A percentile compares a stretch with the other conserved stretches of the same genome.
These are phyloP conservation scores for Oncorhynchus gorbuscha DNA, from an alignment of 2,113 vertebrate genomes.

Conservation along the genomic window DNA sequence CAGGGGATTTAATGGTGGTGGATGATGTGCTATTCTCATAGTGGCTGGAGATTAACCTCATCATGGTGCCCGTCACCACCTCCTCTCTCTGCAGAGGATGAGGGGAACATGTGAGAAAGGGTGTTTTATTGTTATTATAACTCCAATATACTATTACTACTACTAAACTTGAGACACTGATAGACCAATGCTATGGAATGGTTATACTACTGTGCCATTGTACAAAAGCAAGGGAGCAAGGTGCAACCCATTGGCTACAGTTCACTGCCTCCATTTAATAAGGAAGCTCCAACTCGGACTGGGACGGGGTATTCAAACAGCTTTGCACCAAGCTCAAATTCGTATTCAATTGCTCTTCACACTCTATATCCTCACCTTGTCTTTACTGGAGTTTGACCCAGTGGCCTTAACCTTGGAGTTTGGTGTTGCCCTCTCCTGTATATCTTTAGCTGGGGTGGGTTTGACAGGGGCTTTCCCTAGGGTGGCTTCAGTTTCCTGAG, in stretches of 20 bases:
- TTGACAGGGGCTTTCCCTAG: constrained; percentile 19
- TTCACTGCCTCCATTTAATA: no score
- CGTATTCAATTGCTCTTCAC: no score
- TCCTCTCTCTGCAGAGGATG: constrained; percentile 46
- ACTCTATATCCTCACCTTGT: constrained; percentile 45
- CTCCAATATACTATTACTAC: neutral
- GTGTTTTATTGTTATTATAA: no score
- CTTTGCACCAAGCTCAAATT: no score
- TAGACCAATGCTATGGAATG: no score
- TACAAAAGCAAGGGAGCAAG: no score
- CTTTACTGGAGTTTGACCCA: constrained; percentile 26
- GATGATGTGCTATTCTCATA: constrained; percentile 43
- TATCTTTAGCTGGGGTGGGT: constrained; percentile 24
- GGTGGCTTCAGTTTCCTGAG: constrained; percentile 11
- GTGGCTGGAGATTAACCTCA: constrained; percentile 66
- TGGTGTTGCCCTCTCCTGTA: constrained; percentile 1
- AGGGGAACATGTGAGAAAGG: neutral
- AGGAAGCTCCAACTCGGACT: no score
- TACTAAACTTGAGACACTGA: neutral
- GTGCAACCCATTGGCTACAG: no score
- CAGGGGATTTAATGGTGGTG: constrained; percentile 13
- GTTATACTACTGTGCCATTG: no score
- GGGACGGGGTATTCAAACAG: no score
- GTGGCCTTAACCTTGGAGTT: constrained; percentile 8
- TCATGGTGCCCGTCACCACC: constrained; percentile 54